Percentiles rank a stretch among this genome's conserved stretches.
Evolutionary conservation across 2,113 vertebrate genomes (phyloP).

Genomic region (Sinocyclocheilus maitianheensis): DNA sequence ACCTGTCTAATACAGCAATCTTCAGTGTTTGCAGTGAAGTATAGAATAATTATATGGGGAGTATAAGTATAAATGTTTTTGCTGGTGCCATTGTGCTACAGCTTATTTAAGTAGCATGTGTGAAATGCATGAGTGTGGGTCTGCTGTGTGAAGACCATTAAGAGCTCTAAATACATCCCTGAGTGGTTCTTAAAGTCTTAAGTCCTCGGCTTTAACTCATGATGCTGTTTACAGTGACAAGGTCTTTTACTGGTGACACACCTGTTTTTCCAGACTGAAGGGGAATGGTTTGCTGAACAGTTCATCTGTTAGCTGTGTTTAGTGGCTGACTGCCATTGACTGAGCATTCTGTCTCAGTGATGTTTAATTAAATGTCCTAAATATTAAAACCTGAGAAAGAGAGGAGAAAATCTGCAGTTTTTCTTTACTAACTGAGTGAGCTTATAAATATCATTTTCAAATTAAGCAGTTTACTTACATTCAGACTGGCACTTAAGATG

Average conservation of each 20-base stretch:
- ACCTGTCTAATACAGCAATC: background rate
- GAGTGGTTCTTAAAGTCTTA: background rate
- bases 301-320: background rate
- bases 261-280: background rate
- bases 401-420: background rate
- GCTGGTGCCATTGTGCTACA: background rate
- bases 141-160: background rate
- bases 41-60: background rate
- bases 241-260: background rate
- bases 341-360: background rate
- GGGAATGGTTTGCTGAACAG: background rate
- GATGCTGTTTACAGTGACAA: background rate
- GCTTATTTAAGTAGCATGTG: conserved; percentile 2
- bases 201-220: background rate
- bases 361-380: background rate
- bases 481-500: background rate
- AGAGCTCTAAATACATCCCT: background rate
- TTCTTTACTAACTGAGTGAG: background rate
- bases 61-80: conserved; percentile 1
- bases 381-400: background rate
- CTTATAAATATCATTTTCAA: background rate
- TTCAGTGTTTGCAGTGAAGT: background rate
- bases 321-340: background rate
- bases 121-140: background rate
- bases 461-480: background rate